A percentile compares a stretch with the other conserved stretches of the same genome.
Conservation (phyloP, 2,113 vertebrate genomes). For the Siphamia tubifer region DNA sequence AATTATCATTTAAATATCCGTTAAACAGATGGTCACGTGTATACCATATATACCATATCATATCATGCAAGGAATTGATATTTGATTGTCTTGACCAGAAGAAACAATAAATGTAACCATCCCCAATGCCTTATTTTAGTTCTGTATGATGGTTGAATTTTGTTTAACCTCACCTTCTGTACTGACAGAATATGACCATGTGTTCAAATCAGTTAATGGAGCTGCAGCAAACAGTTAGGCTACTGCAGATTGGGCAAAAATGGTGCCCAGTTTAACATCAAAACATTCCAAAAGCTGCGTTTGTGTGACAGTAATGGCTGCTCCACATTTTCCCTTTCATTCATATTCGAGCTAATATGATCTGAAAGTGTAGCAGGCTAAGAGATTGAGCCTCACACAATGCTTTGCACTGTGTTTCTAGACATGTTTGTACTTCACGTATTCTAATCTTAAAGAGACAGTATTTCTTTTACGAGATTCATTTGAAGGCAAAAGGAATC, state of each 20-base stretch:
- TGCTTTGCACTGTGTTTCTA: constrained; percentile 62
- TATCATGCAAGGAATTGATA: background rate
- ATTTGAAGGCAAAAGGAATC: constrained; percentile 51
- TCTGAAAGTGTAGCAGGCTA: constrained; percentile 50
- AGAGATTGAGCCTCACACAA: constrained; percentile 38
- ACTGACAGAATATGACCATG: background rate
- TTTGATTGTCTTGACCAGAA: background rate
- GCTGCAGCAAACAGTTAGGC: constrained; percentile 26
- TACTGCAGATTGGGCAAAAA: constrained; percentile 1
- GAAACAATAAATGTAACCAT: constrained; percentile 24
- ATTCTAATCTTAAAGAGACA: constrained; percentile 73
- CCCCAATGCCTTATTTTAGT: constrained; percentile 52
- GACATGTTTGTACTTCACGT: constrained; percentile 38
- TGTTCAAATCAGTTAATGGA: constrained; percentile 6
- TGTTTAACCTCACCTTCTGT: constrained; percentile 8
- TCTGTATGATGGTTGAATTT: constrained; percentile 25
- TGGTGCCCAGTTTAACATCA: background rate
- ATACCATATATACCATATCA: background rate
- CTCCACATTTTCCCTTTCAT: background rate
- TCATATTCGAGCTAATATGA: no score
- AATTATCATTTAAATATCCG: background rate
- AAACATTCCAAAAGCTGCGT: constrained; percentile 37
- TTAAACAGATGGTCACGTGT: background rate
- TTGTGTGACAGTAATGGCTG: constrained; percentile 1
- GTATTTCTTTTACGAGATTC: constrained; percentile 71